phyloP scores from a whole-genome alignment of 2,888 invertebrate species.

The Caradrina clavipalpis region DNA sequence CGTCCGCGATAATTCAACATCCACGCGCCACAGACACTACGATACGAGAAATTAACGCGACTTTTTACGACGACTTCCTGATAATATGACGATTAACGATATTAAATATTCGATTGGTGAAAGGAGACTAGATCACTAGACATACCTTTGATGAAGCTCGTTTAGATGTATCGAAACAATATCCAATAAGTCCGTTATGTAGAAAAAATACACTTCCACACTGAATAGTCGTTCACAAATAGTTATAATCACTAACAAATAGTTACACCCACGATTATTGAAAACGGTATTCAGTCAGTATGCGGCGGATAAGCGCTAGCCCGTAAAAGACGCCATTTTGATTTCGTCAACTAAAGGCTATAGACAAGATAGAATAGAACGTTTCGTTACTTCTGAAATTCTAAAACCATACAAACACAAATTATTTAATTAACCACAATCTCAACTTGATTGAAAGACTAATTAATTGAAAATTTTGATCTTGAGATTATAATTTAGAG shows the following conservation, averaged over 20 bases:
- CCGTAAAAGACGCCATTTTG: slow-evolving; percentile 90
- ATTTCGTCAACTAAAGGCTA: slow-evolving; percentile 89
- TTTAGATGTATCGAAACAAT: slow-evolving; percentile 67
- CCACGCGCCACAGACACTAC: slow-evolving; percentile 60
- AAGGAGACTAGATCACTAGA: slow-evolving; percentile 78
- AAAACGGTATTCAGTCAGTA: slow-evolving; percentile 78
- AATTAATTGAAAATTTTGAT: not conserved
- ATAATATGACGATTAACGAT: slow-evolving; percentile 74
- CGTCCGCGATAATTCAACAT: slow-evolving; percentile 71
- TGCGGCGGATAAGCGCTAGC: slow-evolving; percentile 88
- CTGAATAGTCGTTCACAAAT: slow-evolving; percentile 81
- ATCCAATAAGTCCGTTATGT: slow-evolving; percentile 68
- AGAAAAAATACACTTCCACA: slow-evolving; percentile 76
- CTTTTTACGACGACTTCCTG: slow-evolving; percentile 53
- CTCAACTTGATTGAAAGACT: not conserved
- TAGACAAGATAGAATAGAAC: slow-evolving; percentile 77
- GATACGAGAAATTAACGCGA: slow-evolving; percentile 41
- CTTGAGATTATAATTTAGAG: not conserved
- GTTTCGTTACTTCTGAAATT: slow-evolving; percentile 56
- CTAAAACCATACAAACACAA: not conserved
- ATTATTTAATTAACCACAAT: too few relatives aligned
- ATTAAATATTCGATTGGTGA: slow-evolving; percentile 86
- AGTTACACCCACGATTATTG: slow-evolving; percentile 76
- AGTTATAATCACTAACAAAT: slow-evolving; percentile 79
- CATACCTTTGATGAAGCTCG: slow-evolving; percentile 82